Evolutionary conservation across 2,888 invertebrate genomes (phyloP), one percentile per base, ranked within the genome.

Genomic region (Apodemia mormo): DNA sequence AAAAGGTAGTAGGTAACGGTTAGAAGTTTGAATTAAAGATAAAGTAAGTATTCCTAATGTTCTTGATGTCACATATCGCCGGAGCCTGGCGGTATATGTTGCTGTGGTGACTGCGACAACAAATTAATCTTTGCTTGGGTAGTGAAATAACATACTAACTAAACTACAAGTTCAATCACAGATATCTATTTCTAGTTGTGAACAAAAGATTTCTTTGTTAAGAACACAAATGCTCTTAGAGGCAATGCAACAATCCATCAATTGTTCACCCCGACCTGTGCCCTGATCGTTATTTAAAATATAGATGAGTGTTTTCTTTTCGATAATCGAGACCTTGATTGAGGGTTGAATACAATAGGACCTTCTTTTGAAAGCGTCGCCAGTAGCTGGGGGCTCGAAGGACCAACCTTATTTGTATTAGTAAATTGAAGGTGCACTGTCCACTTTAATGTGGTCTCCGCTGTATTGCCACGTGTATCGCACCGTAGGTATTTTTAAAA

Each of bases 251-350:
- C 92, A 86, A 92, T 92, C 85, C 89, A 91, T 92, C 91, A 92
- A 87, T 87, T 89, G 89, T 89, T 84, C 85, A 85, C 84, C 79
- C 80, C 77, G 76, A 79, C 81, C 81, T 78, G 80, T 81, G 77
- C 85, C 86, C 81, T 88, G 92, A 92, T 92, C 92, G 91, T 93
- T 92, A 91, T 93, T 93, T 92, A 92, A 92, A 93, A 92, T 91
- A 93, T 92, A 90, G 91, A 93, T 92, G 92, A 88, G 91, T 92
- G 92, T 92, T 93, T 93, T 93, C 92, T 92, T 92, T 91, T 82
- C 92, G 89, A 93, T 92, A 92, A 93, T 92, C 92, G 91, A 89
- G 90, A 86, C 86, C 84, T 79, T 86, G 87, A 90, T 91, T 87
- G 91, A 88, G 92, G 92, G 92, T 86, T 77, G 83, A 77, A 81